phyloP scores from a whole-genome alignment of 2,888 invertebrate species.

The Drosophila sordidula region DNA sequence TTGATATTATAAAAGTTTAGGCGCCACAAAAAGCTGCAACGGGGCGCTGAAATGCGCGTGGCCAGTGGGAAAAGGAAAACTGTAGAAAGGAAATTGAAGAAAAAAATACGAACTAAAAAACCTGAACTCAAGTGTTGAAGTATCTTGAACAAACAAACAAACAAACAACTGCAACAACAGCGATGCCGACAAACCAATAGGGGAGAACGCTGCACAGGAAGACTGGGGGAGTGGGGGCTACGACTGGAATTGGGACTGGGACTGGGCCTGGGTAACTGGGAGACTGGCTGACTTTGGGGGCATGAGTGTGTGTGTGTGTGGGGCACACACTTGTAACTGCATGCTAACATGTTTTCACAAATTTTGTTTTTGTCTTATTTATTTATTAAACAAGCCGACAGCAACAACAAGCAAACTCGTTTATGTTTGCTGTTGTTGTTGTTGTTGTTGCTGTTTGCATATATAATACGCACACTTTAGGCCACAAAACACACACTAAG shows the following conservation, averaged over 20 bases:
- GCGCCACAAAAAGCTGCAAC: conserved; percentile 36
- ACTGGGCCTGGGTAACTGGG: conserved; percentile 15
- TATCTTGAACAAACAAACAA: conserved; percentile 67
- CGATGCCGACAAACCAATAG: conserved; percentile 57
- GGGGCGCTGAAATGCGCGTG: conserved; percentile 5
- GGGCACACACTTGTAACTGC: conserved; percentile 68
- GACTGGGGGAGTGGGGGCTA: conserved; percentile 6
- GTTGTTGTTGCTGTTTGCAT: conserved; percentile 52
- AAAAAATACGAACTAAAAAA: conserved; percentile 32
- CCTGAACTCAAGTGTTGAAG: conserved; percentile 68
- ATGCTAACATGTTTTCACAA: conserved; percentile 73
- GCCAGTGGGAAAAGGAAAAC: conserved; percentile 48
- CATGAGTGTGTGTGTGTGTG: background rate
- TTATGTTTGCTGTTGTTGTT: conserved; percentile 43
- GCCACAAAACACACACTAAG: conserved; percentile 13
- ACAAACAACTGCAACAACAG: conserved; percentile 38
- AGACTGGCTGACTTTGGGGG: conserved; percentile 5
- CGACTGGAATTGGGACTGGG: conserved; percentile 15
- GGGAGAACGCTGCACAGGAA: conserved; percentile 27
- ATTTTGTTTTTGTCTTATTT: conserved; percentile 50
- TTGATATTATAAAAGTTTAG: conserved; percentile 27
- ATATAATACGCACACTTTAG: conserved; percentile 49
- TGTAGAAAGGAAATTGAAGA: conserved; percentile 64
- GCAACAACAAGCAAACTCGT: conserved; percentile 63
- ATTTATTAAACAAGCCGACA: conserved; percentile 62